Base-by-base conservation (phyloP, 2,797 vertebrate genomes). In the Morus bassanus region DNA sequence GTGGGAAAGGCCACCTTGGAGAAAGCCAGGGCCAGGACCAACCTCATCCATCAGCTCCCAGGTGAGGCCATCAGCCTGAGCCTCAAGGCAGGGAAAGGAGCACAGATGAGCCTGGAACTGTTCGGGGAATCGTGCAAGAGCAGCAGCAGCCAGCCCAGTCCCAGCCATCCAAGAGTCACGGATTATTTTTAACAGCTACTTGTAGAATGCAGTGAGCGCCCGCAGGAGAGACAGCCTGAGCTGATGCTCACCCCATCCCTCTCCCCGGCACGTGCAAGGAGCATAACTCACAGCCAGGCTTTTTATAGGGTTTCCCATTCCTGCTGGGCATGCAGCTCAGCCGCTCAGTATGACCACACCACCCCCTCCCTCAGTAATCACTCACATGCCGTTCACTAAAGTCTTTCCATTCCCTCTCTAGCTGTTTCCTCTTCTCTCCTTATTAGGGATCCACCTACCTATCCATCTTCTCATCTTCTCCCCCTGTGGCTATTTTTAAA, bases 401-500 rank as follows among this genome's bases (percentile, higher is more conserved):
- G 92, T 96, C 95, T 96, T 97, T 97, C 96, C 97, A 97, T 96
- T 97, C 95, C 94, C 72, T 43, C 85, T 39, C n/a, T 73, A 77
- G 93, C 92, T 37, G 79, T 88, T 97, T 97, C 91, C 95, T 94
- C 78, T 95, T 45, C 91, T 97, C 74, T 93, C 95, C 97, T 96
- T 97, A 97, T 97, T 96, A 96, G 95, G 96, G 88, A 96, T 91
- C 94, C 92, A 96, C 84, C 89, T 84, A 95, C 86, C 86, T 92
- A 93, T 95, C 88, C 80, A 93, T 96, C 86, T 96, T 59, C 89
- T 96, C 91, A 67, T 96, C 84, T 89, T 96, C 95, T 95, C 94
- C 85, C 89, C 85, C 87, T 4, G 83, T 50, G 83, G 78, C 96
- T 97, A 97, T 97, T 97, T 97, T 96, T 96, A 97, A 97, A 96